Evolutionary conservation across 1,140 invertebrate species (phyloP).

Genomic region (Trichoplusia ni): DNA sequence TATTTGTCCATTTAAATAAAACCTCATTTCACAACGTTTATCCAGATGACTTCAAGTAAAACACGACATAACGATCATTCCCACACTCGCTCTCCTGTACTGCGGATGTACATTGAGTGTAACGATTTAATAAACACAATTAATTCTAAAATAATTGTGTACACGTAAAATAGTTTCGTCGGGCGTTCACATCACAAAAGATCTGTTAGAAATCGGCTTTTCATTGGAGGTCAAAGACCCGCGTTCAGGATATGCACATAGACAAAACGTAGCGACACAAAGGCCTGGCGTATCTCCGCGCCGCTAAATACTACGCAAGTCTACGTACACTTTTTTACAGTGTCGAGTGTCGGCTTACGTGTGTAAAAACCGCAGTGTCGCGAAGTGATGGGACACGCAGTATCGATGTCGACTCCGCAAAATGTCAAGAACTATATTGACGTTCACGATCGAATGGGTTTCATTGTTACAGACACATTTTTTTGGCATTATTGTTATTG

Average conservation of each 20-base stretch:
- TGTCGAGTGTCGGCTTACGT: slow-evolving; percentile 22
- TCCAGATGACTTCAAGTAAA: too few species aligned
- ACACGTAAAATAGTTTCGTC: slow-evolving; percentile 32
- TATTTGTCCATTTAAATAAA: too few species aligned
- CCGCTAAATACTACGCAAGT: slow-evolving; percentile 32
- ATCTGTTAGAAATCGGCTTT: slow-evolving; percentile 67
- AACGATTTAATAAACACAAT: slow-evolving; percentile 10
- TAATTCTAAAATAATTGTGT: slow-evolving; percentile 27
- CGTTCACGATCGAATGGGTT: slow-evolving; percentile 5
- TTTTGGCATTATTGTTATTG: slow-evolving; percentile 5
- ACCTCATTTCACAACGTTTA: too few species aligned
- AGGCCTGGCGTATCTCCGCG: slow-evolving; percentile 44
- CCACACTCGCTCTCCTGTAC: too few species aligned
- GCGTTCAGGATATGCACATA: slow-evolving; percentile 76
- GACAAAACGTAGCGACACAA: slow-evolving; percentile 69
- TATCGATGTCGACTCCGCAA: slow-evolving; percentile 14
- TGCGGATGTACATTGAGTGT: not conserved
- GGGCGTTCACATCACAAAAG: slow-evolving; percentile 59
- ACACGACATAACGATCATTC: too few species aligned
- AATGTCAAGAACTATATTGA: slow-evolving; percentile 10
- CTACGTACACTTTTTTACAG: slow-evolving; percentile 33
- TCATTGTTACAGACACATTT: slow-evolving; percentile 16
- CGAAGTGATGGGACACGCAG: slow-evolving; percentile 1
- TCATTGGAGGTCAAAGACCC: slow-evolving; percentile 62
- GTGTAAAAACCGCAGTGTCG: slow-evolving; percentile 37